Evolutionary conservation across 2,888 invertebrate species (phyloP).

Genomic region (Hydrotaea diabolus): DNA sequence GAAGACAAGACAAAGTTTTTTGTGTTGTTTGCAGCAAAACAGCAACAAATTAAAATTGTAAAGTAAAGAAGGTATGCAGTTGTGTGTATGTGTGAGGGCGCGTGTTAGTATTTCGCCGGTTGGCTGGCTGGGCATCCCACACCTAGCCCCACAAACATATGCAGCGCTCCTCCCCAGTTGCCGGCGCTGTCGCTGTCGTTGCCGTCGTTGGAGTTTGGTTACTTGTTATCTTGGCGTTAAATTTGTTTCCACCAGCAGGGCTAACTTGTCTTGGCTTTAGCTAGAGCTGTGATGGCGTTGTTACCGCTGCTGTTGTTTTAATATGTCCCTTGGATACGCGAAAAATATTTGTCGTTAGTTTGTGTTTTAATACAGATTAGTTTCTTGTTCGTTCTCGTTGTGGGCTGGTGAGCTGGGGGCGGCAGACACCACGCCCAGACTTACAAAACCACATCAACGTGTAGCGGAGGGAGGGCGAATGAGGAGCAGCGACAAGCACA

Average conservation of each 20-base stretch:
- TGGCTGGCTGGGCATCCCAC: conserved; percentile 45
- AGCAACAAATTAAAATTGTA: conserved; percentile 27
- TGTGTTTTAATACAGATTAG: conserved; percentile 69
- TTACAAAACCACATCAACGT: background rate
- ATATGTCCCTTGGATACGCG: conserved; percentile 65
- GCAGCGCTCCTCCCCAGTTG: background rate
- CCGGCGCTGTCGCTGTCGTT: conserved; percentile 46
- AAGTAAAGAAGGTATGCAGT: background rate
- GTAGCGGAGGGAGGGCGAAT: background rate
- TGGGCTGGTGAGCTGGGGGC: conserved; percentile 2
- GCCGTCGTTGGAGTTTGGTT: conserved; percentile 63
- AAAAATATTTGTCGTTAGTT: conserved; percentile 64
- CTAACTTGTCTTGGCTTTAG: conserved; percentile 55
- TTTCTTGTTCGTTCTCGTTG: conserved; percentile 46
- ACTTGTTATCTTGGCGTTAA: conserved; percentile 76
- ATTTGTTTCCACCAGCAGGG: conserved; percentile 73
- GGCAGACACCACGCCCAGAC: conserved; percentile 45
- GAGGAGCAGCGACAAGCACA: background rate
- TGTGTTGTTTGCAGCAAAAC: conserved; percentile 21
- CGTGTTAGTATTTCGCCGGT: conserved; percentile 38
- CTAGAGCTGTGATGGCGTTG: conserved; percentile 1
- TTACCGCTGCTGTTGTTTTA: conserved; percentile 50
- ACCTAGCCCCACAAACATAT: conserved; percentile 17
- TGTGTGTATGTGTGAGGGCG: conserved; percentile 1
- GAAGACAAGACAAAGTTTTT: conserved; percentile 62